phyloP scores from a whole-genome alignment of 2,888 invertebrate species.

The Caenorhabditis macrosperma region DNA sequence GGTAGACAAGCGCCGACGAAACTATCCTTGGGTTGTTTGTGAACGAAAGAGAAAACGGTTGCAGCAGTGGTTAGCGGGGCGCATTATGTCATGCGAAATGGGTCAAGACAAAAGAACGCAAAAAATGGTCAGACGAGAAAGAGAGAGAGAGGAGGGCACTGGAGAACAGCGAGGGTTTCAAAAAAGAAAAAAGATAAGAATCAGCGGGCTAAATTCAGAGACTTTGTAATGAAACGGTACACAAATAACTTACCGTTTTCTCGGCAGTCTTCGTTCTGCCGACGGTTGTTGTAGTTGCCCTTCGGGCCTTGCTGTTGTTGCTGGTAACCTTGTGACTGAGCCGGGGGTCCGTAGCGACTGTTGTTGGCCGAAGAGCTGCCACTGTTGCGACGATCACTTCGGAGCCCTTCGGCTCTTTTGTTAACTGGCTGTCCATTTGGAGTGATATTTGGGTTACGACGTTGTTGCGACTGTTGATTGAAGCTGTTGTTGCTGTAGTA shows the following conservation, averaged over 20 bases:
- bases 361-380: slow-evolving; percentile 32
- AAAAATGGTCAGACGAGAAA: slow-evolving; percentile 18
- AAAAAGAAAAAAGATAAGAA: slow-evolving; percentile 29
- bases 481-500: slow-evolving; percentile 18
- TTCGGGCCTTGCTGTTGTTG: slow-evolving; percentile 22
- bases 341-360: slow-evolving; percentile 23
- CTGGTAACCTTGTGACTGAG: slow-evolving; percentile 9
- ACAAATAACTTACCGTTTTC: slow-evolving; percentile 33
- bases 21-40: slow-evolving; percentile 20
- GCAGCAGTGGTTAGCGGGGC: slow-evolving; percentile 38
- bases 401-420: slow-evolving; percentile 60
- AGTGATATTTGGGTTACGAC: slow-evolving; percentile 39
- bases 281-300: slow-evolving; percentile 19
- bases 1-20: slow-evolving; percentile 8
- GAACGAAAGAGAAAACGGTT: slow-evolving; percentile 44
- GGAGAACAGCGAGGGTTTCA: slow-evolving; percentile 10
- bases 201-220: background rate
- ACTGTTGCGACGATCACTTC: slow-evolving; percentile 53
- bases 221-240: background rate
- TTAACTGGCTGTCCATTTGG: slow-evolving; percentile 52
- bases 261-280: slow-evolving; percentile 45
- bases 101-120: slow-evolving; percentile 50
- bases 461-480: slow-evolving; percentile 34
- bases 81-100: slow-evolving; percentile 58
- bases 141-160: slow-evolving; percentile 13